phyloP scores from a whole-genome alignment of 2,797 vertebrate genomes.

The Pangasius djambal region DNA sequence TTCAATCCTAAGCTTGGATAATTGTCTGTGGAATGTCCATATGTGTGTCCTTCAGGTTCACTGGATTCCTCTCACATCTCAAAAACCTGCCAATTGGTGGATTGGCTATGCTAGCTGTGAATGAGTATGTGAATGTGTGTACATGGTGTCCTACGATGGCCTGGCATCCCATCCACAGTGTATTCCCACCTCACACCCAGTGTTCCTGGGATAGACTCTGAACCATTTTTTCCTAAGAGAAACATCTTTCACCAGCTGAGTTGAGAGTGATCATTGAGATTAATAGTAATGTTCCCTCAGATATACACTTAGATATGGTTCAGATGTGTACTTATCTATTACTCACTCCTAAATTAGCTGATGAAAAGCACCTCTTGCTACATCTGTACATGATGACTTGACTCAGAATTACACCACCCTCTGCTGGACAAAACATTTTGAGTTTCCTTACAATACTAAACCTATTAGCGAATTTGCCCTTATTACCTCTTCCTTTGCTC shows the following conservation, averaged over 20 bases:
- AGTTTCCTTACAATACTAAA: background rate
- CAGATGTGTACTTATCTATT: background rate
- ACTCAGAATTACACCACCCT: slow-evolving; percentile 8
- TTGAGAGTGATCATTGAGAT: background rate
- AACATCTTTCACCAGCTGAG: background rate
- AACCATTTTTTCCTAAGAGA: background rate
- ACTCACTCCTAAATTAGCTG: background rate
- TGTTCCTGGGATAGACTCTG: background rate
- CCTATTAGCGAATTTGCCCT: background rate
- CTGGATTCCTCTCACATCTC: background rate
- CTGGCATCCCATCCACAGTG: background rate
- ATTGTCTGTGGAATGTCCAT: background rate
- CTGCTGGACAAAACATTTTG: slow-evolving; percentile 23
- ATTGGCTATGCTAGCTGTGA: background rate
- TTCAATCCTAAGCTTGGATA: background rate
- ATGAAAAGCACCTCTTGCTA: background rate
- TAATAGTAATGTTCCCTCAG: background rate
- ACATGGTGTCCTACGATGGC: background rate
- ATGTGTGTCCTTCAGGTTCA: background rate
- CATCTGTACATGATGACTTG: background rate
- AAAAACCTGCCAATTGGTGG: background rate
- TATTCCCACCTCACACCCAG: background rate
- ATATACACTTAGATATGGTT: background rate
- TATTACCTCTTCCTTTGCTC: background rate
- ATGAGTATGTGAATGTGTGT: background rate